phyloP scores from a whole-genome alignment of 2,797 vertebrate species.

The Alfaro cultratus region DNA sequence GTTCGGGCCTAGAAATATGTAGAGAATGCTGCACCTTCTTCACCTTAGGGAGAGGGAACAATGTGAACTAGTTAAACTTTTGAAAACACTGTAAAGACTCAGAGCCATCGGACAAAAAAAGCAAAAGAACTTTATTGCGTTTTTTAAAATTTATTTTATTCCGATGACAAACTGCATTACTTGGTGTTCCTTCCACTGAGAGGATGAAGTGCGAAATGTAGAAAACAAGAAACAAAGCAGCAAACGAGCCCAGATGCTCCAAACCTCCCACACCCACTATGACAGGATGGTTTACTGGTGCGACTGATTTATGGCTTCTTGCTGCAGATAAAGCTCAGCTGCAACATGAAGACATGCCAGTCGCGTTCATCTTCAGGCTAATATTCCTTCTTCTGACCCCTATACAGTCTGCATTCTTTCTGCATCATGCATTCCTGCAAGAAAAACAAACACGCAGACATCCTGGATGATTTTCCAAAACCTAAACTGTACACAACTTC shows the following conservation, averaged over 20 bases:
- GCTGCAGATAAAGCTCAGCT: not conserved
- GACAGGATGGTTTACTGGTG: not conserved
- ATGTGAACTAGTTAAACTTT: not conserved
- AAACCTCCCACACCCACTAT: not conserved
- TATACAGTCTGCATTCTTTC: not conserved
- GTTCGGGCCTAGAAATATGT: not conserved
- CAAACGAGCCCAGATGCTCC: not conserved
- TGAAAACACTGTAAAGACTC: not conserved
- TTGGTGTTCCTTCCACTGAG: conserved; percentile 1
- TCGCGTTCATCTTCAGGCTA: not conserved
- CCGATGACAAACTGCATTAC: not conserved
- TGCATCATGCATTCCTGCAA: not conserved
- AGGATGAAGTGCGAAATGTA: not conserved
- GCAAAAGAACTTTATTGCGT: not conserved
- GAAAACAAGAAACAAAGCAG: not conserved
- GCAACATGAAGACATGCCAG: not conserved
- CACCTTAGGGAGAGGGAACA: not conserved
- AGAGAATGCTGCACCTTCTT: not conserved
- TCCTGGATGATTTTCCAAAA: not conserved
- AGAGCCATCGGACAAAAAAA: not conserved
- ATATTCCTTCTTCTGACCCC: not conserved
- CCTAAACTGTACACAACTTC: too few relatives aligned
- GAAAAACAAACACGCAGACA: not conserved
- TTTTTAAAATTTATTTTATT: not conserved
- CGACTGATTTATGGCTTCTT: not conserved